These are phyloP conservation scores for Eucidaris tribuloides DNA, from an alignment of 35 echinoderm and acorn worm species.

Conservation along the genomic window DNA sequence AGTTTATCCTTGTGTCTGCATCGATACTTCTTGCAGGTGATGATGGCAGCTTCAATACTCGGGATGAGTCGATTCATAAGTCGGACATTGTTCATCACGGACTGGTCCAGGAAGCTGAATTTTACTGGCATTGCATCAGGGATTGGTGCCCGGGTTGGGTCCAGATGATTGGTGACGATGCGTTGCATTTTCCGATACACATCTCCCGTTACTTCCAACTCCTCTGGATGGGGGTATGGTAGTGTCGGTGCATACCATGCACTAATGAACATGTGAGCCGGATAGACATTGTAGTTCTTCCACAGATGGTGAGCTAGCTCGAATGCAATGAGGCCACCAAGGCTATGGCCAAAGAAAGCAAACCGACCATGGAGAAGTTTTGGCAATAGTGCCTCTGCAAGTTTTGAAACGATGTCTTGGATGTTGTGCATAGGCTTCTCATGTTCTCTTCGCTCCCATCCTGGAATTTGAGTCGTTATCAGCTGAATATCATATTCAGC, in stretches of 20 bases:
- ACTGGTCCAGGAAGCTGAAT: conserved; percentile 94
- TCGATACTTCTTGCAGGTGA: conserved; percentile 87
- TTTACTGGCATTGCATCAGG: conserved; percentile 56
- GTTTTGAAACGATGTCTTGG: conserved; percentile 54
- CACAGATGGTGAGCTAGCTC: conserved; percentile 76
- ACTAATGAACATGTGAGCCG: conserved; percentile 76
- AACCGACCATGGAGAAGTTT: conserved; percentile 64
- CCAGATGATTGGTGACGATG: conserved; percentile 47
- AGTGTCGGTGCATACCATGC: conserved; percentile 94
- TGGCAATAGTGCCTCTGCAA: conserved; percentile 73
- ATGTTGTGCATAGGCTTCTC: conserved; percentile 79
- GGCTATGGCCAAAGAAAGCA: conserved; percentile 90
- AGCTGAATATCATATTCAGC: conserved; percentile 69
- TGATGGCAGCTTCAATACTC: conserved; percentile 83
- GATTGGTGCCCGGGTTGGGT: conserved; percentile 44
- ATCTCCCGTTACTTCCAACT: conserved; percentile 67
- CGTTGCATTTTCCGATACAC: conserved; percentile 68
- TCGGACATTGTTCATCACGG: conserved; percentile 59
- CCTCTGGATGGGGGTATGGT: conserved; percentile 92
- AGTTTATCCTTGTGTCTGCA: conserved; percentile 73
- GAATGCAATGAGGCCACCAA: conserved; percentile 88
- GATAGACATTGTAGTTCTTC: conserved; percentile 73
- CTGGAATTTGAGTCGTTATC: conserved; percentile 74
- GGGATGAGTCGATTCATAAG: conserved; percentile 78
- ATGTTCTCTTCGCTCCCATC: conserved; percentile 90